Percentiles rank a stretch among this genome's conserved stretches.
phyloP scores from a whole-genome alignment of 2,888 invertebrate species.

The Athalia circularis region DNA sequence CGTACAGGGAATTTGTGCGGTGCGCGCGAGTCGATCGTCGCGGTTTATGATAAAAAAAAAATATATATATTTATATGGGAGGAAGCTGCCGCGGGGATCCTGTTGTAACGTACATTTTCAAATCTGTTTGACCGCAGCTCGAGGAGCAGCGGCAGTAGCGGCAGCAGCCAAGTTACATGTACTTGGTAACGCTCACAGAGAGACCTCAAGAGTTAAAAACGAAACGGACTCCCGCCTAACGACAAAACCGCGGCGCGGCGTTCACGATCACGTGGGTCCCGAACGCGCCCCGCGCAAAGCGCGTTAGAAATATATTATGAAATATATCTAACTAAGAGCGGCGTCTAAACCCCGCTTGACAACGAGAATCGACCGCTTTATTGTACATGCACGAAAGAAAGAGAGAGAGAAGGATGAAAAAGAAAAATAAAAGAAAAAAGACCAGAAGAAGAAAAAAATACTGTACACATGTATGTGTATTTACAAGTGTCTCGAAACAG shows the following conservation, averaged over 20 bases:
- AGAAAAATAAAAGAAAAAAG: background rate
- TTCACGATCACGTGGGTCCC: slow-evolving; percentile 8
- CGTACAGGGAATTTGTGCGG: too few relatives aligned
- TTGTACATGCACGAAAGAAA: background rate
- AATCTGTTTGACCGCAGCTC: slow-evolving; percentile 38
- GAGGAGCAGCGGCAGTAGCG: background rate
- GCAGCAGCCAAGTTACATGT: too few relatives aligned
- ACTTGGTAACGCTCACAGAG: background rate
- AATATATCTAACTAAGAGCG: background rate
- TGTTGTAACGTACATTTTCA: slow-evolving; percentile 43
- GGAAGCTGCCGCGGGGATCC: slow-evolving; percentile 1
- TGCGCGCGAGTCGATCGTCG: too few relatives aligned
- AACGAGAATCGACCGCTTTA: background rate
- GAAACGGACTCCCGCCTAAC: slow-evolving; percentile 19
- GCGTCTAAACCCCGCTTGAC: slow-evolving; percentile 8
- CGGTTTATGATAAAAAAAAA: background rate
- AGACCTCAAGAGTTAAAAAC: background rate
- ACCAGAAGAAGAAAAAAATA: too few relatives aligned
- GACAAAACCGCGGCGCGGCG: background rate
- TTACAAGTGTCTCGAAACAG: too few relatives aligned
- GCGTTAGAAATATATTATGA: slow-evolving; percentile 6
- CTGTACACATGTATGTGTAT: too few relatives aligned
- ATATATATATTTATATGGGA: background rate
- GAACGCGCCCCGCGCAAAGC: background rate
- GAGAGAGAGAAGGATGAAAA: background rate